A percentile compares a stretch with the other conserved stretches of the same genome.
Evolutionary conservation across 2,113 vertebrate species (phyloP).

Genomic region (Sebastes schlegelii): DNA sequence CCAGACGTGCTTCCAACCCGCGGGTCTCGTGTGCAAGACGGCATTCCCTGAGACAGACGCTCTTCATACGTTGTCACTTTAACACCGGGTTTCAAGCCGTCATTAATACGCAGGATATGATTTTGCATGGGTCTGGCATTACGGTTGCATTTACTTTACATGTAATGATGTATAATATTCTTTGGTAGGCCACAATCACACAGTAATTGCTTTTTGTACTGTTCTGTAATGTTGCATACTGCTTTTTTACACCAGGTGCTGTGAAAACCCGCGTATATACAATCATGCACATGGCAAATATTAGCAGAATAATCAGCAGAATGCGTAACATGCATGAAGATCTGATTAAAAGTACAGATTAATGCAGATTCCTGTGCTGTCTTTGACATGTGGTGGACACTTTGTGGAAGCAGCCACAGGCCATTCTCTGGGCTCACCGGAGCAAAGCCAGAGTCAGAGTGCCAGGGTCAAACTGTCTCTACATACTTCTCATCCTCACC

Average conservation of each 20-base stretch:
- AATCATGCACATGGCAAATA: background rate
- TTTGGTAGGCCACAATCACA: background rate
- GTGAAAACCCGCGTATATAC: constrained; percentile 1
- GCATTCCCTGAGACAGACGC: constrained; percentile 24
- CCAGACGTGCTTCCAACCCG: constrained; percentile 51
- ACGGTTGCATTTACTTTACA: constrained; percentile 28
- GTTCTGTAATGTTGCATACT: background rate
- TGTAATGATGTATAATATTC: background rate
- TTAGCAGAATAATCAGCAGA: background rate
- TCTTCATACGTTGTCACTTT: constrained; percentile 55
- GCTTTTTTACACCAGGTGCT: background rate
- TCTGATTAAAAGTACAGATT: constrained; percentile 31
- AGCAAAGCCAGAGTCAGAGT: constrained; percentile 62
- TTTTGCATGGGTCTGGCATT: constrained; percentile 4
- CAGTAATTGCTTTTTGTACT: background rate
- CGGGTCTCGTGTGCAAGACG: constrained; percentile 56
- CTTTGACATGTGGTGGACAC: constrained; percentile 49
- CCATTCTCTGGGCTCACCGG: constrained; percentile 70
- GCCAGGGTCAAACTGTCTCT: constrained; percentile 70
- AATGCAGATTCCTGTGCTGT: constrained; percentile 33
- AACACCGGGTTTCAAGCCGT: constrained; percentile 44
- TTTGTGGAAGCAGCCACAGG: constrained; percentile 62
- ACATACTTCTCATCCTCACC: constrained; percentile 40
- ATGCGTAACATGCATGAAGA: background rate
- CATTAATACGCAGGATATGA: constrained; percentile 9